phyloP scores from a whole-genome alignment of 2,113 vertebrate genomes.

The Microtus richardsoni region DNA sequence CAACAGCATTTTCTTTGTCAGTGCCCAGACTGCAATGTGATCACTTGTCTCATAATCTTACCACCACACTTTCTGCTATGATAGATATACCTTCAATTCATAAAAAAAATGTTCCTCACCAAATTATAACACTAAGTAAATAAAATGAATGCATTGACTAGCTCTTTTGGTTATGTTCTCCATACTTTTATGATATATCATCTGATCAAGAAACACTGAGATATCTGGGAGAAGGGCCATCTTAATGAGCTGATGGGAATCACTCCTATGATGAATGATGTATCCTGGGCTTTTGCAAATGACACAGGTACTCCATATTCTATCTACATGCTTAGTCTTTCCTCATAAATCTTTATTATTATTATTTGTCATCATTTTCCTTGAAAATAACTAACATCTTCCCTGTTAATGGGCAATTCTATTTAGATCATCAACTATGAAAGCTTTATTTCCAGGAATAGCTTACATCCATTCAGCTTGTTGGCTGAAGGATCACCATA shows the following conservation, averaged over 20 bases:
- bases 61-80: not conserved
- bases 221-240: not conserved
- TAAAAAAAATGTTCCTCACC: no score
- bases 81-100: not conserved
- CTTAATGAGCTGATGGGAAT: not conserved
- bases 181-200: not conserved
- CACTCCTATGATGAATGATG: not conserved
- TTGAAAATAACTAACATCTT: not conserved
- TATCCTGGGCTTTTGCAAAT: not conserved
- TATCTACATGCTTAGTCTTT: not conserved
- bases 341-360: not conserved
- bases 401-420: not conserved
- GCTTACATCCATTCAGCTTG: not conserved
- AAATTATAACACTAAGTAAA: not conserved
- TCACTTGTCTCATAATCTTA: not conserved
- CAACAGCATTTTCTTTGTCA: not conserved
- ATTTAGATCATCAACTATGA: not conserved
- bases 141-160: not conserved
- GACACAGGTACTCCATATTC: not conserved
- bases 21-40: not conserved
- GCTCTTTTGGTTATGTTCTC: not conserved
- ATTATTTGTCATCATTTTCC: not conserved
- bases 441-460: not conserved
- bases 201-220: not conserved
- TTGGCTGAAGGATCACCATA: not conserved